Percentiles rank a stretch among this genome's conserved stretches.
phyloP scores from a whole-genome alignment of 2,113 vertebrate species.

The Petroica traversi region DNA sequence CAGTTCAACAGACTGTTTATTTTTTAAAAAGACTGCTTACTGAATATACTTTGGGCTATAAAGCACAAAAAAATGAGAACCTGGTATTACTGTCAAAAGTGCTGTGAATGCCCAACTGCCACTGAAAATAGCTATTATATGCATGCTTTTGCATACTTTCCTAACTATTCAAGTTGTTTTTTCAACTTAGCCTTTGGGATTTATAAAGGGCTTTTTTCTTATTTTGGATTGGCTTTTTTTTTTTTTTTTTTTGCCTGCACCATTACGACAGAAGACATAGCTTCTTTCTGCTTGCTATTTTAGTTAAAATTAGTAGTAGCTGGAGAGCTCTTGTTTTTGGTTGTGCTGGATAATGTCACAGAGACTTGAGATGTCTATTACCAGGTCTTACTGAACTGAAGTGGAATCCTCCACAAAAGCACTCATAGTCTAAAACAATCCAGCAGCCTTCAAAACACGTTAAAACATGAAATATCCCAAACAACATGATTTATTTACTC shows the following conservation, averaged over 20 bases:
- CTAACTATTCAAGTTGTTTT: not conserved
- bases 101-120: not conserved
- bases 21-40: conserved; percentile 25
- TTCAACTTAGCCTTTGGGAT: not conserved
- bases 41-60: not conserved
- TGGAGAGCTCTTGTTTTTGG: not conserved
- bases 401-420: not conserved
- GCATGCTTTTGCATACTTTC: not conserved
- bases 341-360: not conserved
- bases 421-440: not conserved
- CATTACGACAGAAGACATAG: not conserved
- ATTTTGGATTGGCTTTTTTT: not conserved
- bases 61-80: not conserved
- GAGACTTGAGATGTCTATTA: not conserved
- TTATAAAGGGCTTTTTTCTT: not conserved
- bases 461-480: not conserved
- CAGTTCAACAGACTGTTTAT: conserved; percentile 9
- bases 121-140: not conserved
- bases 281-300: not conserved
- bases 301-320: not conserved
- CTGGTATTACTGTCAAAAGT: not conserved
- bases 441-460: not conserved
- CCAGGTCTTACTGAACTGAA: not conserved
- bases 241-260: not conserved
- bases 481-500: not conserved